These are phyloP conservation scores for Cantharis rustica DNA, from an alignment of 2,888 invertebrate genomes.

Conservation along the genomic window DNA sequence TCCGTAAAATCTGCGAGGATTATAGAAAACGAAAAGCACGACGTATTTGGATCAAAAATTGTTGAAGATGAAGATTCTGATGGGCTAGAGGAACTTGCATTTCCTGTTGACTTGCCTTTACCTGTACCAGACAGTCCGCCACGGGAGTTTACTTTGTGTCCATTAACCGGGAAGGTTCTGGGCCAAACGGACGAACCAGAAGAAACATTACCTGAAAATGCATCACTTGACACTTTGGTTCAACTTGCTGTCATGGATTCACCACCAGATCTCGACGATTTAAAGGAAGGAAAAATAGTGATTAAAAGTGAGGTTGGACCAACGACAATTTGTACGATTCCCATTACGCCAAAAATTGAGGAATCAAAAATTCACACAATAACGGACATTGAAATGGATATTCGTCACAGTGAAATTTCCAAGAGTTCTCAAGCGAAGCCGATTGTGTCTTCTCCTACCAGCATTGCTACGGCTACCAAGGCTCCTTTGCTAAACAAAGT, in stretches of 20 bases:
- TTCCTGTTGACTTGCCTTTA: slow-evolving; percentile 62
- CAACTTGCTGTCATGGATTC: slow-evolving; percentile 44
- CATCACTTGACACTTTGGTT: slow-evolving; percentile 49
- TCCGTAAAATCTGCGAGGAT: neutral
- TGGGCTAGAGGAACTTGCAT: slow-evolving; percentile 69
- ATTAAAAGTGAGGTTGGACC: neutral
- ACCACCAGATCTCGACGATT: slow-evolving; percentile 40
- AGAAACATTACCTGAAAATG: slow-evolving; percentile 22
- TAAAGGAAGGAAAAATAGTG: slow-evolving; percentile 3
- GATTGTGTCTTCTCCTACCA: neutral
- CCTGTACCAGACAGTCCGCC: slow-evolving; percentile 68
- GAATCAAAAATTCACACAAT: neutral
- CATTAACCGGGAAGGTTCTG: slow-evolving; percentile 61
- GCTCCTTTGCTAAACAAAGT: slow-evolving; percentile 52
- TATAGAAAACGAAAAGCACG: neutral
- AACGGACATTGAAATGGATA: slow-evolving; percentile 11
- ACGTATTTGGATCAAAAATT: slow-evolving; percentile 1
- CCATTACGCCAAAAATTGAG: neutral
- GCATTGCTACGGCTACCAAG: slow-evolving; percentile 43
- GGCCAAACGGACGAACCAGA: slow-evolving; percentile 63
- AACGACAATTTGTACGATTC: neutral
- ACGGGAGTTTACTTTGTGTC: slow-evolving; percentile 73
- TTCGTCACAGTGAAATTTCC: slow-evolving; percentile 6
- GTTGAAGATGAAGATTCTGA: slow-evolving; percentile 52
- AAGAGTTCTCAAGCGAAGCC: neutral